phyloP scores from a whole-genome alignment of 1,140 invertebrate species.

The Amyelois transitella region DNA sequence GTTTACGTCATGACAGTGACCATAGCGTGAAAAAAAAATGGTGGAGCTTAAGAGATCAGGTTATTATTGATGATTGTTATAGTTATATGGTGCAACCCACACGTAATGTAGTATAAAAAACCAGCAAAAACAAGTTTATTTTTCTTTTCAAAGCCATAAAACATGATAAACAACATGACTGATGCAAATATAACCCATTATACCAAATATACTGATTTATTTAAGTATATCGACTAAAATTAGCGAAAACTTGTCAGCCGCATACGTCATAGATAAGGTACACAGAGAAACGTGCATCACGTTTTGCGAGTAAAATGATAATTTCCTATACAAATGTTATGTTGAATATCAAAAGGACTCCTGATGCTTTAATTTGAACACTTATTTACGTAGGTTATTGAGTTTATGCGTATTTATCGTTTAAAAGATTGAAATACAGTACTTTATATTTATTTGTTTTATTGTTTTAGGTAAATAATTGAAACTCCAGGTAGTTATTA shows the following conservation, averaged over 20 bases:
- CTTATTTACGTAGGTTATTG: no score
- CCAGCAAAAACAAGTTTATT: no score
- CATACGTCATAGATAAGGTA: neutral
- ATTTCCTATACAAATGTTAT: neutral
- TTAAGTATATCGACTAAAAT: neutral
- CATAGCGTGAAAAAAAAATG: no score
- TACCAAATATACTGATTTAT: neutral
- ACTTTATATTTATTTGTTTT: neutral
- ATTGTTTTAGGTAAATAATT: neutral
- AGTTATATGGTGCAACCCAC: no score
- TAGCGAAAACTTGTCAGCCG: neutral
- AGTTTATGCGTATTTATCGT: neutral
- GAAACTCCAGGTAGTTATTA: neutral
- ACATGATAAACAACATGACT: no score
- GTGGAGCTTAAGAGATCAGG: no score
- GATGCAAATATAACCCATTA: no score
- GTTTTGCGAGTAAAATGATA: neutral
- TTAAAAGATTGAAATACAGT: neutral
- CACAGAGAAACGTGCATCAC: neutral
- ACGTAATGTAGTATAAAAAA: no score
- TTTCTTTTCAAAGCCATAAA: no score
- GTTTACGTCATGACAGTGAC: no score
- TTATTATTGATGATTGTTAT: no score
- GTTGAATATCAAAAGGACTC: neutral
- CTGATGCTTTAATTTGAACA: neutral